phyloP scores from a whole-genome alignment of 23 tunicate genomes.

The Botrylloides violaceus region DNA sequence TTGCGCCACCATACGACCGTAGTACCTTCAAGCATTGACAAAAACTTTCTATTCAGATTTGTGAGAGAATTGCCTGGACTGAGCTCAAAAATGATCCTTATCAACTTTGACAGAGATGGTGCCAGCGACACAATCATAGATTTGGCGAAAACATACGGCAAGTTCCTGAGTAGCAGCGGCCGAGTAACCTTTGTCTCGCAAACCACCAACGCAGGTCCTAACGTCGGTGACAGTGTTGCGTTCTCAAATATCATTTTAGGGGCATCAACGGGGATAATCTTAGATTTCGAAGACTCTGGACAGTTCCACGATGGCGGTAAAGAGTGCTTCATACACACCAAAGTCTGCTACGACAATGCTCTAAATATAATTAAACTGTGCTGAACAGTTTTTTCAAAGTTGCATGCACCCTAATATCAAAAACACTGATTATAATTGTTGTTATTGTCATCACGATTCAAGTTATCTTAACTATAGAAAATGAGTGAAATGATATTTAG shows the following conservation, averaged over 20 bases:
- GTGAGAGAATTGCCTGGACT: slow-evolving; percentile 65
- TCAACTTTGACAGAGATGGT: slow-evolving; percentile 33
- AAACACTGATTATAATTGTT: no score
- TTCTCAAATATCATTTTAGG: background rate
- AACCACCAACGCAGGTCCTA: background rate
- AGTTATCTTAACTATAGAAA: no score
- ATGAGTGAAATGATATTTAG: no score
- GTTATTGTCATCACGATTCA: no score
- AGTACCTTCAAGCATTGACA: no score
- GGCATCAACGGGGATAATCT: slow-evolving; percentile 14
- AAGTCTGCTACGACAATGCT: slow-evolving; percentile 60
- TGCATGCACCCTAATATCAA: no score
- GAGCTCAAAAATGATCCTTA: slow-evolving; percentile 28
- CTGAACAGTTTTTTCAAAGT: slow-evolving; percentile 9
- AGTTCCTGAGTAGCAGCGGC: slow-evolving; percentile 24
- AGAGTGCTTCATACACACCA: slow-evolving; percentile 33
- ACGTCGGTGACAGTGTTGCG: background rate
- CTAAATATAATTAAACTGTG: slow-evolving; percentile 50
- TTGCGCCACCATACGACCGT: no score
- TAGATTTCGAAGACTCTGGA: slow-evolving; percentile 14
- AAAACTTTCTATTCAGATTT: slow-evolving; percentile 33
- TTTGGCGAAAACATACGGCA: background rate
- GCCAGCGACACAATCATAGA: background rate
- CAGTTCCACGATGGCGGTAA: slow-evolving; percentile 23
- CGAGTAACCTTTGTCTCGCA: slow-evolving; percentile 11